Evolutionary conservation across 1,140 invertebrate species (phyloP).

Genomic region (Mya arenaria): DNA sequence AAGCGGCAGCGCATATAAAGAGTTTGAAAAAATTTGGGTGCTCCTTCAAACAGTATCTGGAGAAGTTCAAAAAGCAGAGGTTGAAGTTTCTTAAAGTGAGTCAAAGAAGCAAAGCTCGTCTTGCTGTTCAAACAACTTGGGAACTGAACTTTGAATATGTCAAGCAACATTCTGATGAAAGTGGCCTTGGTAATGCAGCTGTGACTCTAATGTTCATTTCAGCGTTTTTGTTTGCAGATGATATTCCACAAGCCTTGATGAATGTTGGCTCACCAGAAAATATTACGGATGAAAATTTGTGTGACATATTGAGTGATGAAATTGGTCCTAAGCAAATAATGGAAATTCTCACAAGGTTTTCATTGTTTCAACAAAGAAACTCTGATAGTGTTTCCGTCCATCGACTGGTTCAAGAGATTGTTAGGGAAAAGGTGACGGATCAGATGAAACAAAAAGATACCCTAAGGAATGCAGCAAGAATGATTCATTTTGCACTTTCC

Average conservation of each 20-base stretch:
- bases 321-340: slow-evolving; percentile 12
- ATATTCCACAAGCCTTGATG: slow-evolving; percentile 9
- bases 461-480: slow-evolving; percentile 23
- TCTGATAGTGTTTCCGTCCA: not conserved
- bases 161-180: slow-evolving; percentile 12
- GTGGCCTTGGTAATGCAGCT: slow-evolving; percentile 16
- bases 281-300: slow-evolving; percentile 15
- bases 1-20: slow-evolving; percentile 55
- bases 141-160: slow-evolving; percentile 51
- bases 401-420: slow-evolving; percentile 47
- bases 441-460: not conserved
- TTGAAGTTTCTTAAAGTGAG: slow-evolving; percentile 7
- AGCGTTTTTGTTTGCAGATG: slow-evolving; percentile 28
- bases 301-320: not conserved
- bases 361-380: slow-evolving; percentile 1
- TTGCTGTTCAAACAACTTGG: slow-evolving; percentile 44
- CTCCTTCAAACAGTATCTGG: slow-evolving; percentile 14
- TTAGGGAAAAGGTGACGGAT: slow-evolving; percentile 19
- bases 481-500: slow-evolving; percentile 40
- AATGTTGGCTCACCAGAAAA: slow-evolving; percentile 13
- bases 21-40: too few relatives aligned
- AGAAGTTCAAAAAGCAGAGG: slow-evolving; percentile 23
- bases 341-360: slow-evolving; percentile 49
- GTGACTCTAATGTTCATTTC: slow-evolving; percentile 11
- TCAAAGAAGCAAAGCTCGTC: not conserved